Evolutionary conservation across 53 echinoderm and acorn worm species (phyloP), one percentile per base, ranked within the genome.

Genomic region (Zoroaster sp.): DNA sequence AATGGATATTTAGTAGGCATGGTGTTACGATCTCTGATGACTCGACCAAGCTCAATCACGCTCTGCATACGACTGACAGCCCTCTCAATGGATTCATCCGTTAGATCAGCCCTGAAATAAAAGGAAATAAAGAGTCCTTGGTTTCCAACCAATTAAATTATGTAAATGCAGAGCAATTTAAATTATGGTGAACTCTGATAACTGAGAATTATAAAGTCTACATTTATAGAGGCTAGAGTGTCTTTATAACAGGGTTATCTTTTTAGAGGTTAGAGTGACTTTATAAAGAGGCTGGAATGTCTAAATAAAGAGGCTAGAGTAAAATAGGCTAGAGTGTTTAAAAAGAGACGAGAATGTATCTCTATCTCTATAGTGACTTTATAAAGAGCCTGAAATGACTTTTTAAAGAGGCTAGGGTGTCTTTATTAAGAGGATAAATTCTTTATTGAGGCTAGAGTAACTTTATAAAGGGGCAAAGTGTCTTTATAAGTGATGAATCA

Each of bases 1-100:
- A 99, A 92, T 0, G 99, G 99, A 87, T 99, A 99, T 93, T 99
- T 99, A 44, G 89, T 92, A 8, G 99, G 99, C 67, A 99, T 96
- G 76, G 99, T 99, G 20, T 88, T 95, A n/a, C 99, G 88, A 77
- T 99, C 99, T 35, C 99, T 75, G 87, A 99, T 91, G 15, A 95
- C 94, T 12, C 99, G 83, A 5, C 94, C 99, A 6, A 99, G 88
- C 81, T 99, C 99, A 72, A 99, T 99, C 14, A 94, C 94, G 21
- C 93, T 92, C 88, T 96, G 99, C 99, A 99, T 99, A 34, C 89
- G 89, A 44, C 93, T 45, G 4, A 99, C 99, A 3, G 99, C 96
- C 10, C 83, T 69, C 75, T 99, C 99, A 33, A 99, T 99, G 42
- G 88, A 74, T 33, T 45, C 71, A 83, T 99, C 94, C 5, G 94